Conservation (phyloP, 2,888 invertebrate genomes). For the Pimpla rufipes region DNA sequence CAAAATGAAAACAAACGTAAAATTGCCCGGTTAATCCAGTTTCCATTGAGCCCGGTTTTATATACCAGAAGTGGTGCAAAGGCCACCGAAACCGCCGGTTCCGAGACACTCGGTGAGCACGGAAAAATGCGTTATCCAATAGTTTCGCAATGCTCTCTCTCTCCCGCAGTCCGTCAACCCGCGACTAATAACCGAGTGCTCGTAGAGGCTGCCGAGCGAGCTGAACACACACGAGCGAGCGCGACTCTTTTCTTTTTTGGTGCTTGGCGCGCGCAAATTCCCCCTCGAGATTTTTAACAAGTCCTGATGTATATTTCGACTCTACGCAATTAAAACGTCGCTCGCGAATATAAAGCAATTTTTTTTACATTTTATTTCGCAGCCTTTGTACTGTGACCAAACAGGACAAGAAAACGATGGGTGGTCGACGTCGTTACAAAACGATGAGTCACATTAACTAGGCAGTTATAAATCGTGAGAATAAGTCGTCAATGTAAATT, state of each 20-base stretch:
- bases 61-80: background rate
- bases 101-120: slow-evolving; percentile 22
- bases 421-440: background rate
- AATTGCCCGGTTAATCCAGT: slow-evolving; percentile 39
- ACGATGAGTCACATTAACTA: background rate
- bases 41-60: slow-evolving; percentile 39
- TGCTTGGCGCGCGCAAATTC: background rate
- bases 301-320: slow-evolving; percentile 15
- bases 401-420: background rate
- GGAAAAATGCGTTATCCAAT: slow-evolving; percentile 43
- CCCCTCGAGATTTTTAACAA: slow-evolving; percentile 21
- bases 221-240: slow-evolving; percentile 13
- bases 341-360: background rate
- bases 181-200: slow-evolving; percentile 27
- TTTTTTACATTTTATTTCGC: background rate
- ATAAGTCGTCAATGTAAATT: background rate
- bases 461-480: background rate
- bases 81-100: background rate
- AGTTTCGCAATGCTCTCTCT: slow-evolving; percentile 32
- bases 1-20: slow-evolving; percentile 24
- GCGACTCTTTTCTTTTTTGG: slow-evolving; percentile 6
- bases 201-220: background rate
- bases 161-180: slow-evolving; percentile 32
- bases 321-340: slow-evolving; percentile 7
- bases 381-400: slow-evolving; percentile 1